Evolutionary conservation across 2,113 vertebrate species (phyloP), one percentile per base, ranked within the genome.

Genomic region (Oreochromis niloticus): DNA sequence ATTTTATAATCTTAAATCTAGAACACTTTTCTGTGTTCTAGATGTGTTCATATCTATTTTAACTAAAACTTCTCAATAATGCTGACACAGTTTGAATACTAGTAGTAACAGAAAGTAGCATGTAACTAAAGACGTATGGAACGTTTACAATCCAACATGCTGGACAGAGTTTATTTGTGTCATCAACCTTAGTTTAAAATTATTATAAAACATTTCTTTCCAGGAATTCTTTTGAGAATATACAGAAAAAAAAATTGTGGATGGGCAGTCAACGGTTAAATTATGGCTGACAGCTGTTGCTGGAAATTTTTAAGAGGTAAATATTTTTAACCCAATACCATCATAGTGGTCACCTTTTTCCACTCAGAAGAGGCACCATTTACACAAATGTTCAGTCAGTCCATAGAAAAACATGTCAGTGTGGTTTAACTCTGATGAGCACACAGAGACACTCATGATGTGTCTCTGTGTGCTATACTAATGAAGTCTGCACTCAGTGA

Each of bases 81-180:
- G 2, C 19, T 52, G 50, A 52, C 50, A 52, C n/a, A 9, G 9
- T 52, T 54, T 54, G 4, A n/a, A 54, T 54, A n/a, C 19, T 54
- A 0, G 8, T 3, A 52, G 48, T 52, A 52, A 17, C 17, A 52
- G 17, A 52, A 52, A 0, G 4, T 52, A 52, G 48, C 17, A 5
- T 52, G 17, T 19, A 52, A 52, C 17, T 52, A 52, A 52, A 52
- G 48, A 0, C 4, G 17, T 52, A 52, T 52, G 48, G 17, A 52
- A 9, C 9, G 17, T 52, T 52, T 52, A 19, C 48, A 52, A 52
- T 52, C 48, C 48, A 52, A 52, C 17, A 52, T 2, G 0, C 48
- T 50, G 17, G 48, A 19, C 16, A 50, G 48, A 50, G 4, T 50
- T 52, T 52, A 52, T 52, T 52, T 52, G 48, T 19, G 7, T 52